A percentile compares a stretch with the other conserved stretches of the same genome.
Evolutionary conservation across 2,113 vertebrate genomes (phyloP).

Genomic region (Mellivora capensis): DNA sequence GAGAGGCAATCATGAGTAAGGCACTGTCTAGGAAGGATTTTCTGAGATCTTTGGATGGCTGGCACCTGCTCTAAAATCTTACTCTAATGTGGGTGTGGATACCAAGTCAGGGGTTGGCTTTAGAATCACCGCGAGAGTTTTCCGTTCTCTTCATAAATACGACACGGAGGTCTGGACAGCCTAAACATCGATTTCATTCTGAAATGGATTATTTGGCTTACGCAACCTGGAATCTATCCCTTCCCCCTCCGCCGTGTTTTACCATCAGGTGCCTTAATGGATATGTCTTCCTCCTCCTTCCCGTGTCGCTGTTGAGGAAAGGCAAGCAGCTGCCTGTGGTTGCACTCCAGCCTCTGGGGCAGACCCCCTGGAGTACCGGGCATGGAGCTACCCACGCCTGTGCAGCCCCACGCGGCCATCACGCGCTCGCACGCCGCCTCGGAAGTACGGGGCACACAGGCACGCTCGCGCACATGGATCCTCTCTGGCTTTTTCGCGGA

Average conservation of each 20-base stretch:
- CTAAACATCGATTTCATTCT: neutral
- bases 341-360: neutral
- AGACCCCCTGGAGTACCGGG: neutral
- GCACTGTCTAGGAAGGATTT: neutral
- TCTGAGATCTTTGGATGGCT: neutral
- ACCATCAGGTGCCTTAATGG: neutral
- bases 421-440: too few relatives aligned
- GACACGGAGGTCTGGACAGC: neutral
- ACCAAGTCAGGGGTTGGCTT: neutral
- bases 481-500: neutral
- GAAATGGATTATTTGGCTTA: neutral
- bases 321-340: neutral
- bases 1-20: neutral
- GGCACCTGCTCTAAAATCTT: neutral
- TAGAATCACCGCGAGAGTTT: neutral
- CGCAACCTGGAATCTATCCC: neutral
- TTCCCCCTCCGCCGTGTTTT: neutral
- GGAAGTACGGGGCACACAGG: neutral
- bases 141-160: neutral
- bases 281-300: neutral
- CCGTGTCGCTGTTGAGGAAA: neutral
- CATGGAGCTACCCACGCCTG: neutral
- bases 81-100: neutral
- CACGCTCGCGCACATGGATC: neutral
- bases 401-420: too few relatives aligned